A percentile compares a stretch with the other conserved stretches of the same genome.
Conservation (phyloP, 2,113 vertebrate genomes). For the Sula dactylatra region DNA sequence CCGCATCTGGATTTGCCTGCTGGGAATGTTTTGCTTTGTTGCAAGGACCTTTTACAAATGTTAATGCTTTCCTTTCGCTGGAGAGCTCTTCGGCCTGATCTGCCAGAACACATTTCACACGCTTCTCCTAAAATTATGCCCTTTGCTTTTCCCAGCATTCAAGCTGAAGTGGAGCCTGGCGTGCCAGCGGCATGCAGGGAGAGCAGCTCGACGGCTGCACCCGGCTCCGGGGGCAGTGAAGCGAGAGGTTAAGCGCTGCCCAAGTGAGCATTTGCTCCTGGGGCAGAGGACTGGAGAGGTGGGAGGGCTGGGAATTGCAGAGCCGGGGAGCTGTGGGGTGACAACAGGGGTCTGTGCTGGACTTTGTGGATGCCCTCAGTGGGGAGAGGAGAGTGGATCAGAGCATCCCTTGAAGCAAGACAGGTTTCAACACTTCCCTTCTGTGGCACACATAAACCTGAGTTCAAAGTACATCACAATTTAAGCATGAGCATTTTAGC, state of each 20-base stretch:
- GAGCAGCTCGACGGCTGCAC: not conserved
- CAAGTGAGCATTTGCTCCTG: not conserved
- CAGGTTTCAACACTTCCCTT: not conserved
- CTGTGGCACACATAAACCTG: rapidly evolving
- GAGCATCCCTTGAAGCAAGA: not conserved
- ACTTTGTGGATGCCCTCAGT: rapidly evolving
- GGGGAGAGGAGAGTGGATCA: not conserved
- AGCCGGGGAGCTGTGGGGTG: not conserved
- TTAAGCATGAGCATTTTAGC: not conserved
- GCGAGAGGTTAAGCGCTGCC: not conserved
- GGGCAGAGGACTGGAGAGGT: not conserved
- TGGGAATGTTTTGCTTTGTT: slow-evolving; percentile 10
- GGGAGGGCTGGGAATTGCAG: not conserved
- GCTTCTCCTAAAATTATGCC: slow-evolving; percentile 63
- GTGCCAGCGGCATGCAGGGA: not conserved
- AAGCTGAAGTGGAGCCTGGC: not conserved
- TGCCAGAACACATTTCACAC: slow-evolving; percentile 68
- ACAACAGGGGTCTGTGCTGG: not conserved
- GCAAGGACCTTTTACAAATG: slow-evolving; percentile 62
- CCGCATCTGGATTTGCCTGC: slow-evolving; percentile 22
- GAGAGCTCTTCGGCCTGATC: slow-evolving; percentile 44
- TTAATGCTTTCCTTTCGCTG: slow-evolving; percentile 57
- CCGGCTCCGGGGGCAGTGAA: not conserved
- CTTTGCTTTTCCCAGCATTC: slow-evolving; percentile 18
- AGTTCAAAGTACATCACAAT: not conserved